phyloP scores from a whole-genome alignment of 2,888 invertebrate species.

The Lasius fuliginosus region DNA sequence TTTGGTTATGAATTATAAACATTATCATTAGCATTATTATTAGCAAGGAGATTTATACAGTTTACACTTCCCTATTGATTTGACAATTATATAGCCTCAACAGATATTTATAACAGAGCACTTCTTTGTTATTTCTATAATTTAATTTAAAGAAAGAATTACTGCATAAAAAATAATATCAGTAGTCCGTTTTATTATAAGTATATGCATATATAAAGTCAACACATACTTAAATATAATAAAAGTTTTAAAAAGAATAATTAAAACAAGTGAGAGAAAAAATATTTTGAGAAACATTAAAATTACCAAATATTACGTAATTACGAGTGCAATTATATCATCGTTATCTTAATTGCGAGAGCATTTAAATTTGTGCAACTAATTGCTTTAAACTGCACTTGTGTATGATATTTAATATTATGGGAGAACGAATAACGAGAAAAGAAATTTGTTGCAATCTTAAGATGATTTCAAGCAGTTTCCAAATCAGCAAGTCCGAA shows the following conservation, averaged over 20 bases:
- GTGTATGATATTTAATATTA: not conserved
- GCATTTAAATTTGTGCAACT: not conserved
- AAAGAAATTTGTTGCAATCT: constrained; percentile 11
- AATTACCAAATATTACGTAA: not conserved
- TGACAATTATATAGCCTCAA: not conserved
- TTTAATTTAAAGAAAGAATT: not conserved
- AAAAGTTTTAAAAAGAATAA: not conserved
- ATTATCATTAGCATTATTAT: too few species aligned
- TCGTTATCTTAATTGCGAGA: not conserved
- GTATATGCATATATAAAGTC: not conserved
- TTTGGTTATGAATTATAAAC: not conserved
- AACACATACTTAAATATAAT: not conserved
- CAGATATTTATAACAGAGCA: not conserved
- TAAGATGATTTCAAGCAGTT: not conserved
- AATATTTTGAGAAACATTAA: constrained; percentile 6
- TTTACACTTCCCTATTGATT: not conserved
- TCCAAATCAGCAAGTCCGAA: constrained; percentile 23
- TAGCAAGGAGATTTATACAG: not conserved
- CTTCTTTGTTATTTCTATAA: not conserved
- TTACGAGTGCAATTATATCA: not conserved
- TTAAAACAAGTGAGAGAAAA: not conserved
- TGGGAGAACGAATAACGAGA: not conserved
- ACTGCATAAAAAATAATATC: not conserved
- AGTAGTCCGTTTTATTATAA: not conserved
- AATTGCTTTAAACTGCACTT: not conserved